phyloP scores from a whole-genome alignment of 2,113 vertebrate species.

The Macaca nemestrina region DNA sequence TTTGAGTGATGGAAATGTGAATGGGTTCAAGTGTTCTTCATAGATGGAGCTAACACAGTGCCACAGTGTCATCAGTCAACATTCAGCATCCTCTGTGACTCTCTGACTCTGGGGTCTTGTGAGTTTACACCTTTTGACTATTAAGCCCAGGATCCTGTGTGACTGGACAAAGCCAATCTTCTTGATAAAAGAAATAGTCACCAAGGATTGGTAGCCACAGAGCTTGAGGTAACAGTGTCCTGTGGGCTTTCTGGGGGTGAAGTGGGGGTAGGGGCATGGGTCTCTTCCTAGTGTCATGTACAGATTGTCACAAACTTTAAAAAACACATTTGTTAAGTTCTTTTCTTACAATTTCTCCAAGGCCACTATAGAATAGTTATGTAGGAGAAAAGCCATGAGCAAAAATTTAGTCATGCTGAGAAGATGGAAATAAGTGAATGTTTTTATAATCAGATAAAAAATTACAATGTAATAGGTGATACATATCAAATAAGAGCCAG shows the following conservation, averaged over 20 bases:
- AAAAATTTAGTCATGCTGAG: neutral
- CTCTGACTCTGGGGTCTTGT: accelerated
- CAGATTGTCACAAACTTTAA: neutral
- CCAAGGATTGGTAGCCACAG: neutral
- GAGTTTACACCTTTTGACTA: neutral
- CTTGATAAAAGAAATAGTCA: neutral
- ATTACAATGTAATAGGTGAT: neutral
- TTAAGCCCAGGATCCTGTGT: neutral
- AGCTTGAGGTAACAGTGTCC: neutral
- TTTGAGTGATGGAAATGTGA: neutral
- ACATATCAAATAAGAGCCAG: neutral
- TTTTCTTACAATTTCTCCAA: neutral
- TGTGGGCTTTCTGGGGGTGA: neutral
- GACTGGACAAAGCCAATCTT: neutral
- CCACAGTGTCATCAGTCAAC: neutral
- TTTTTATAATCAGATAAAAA: neutral
- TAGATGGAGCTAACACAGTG: neutral
- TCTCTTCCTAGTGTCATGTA: too few relatives aligned
- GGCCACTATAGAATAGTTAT: neutral
- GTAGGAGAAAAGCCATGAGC: neutral
- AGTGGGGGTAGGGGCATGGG: neutral
- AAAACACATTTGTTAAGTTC: neutral
- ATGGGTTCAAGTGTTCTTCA: neutral
- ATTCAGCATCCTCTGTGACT: accelerated
- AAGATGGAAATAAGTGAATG: neutral